Percentiles rank a stretch among this genome's conserved stretches.
Evolutionary conservation across 2,797 vertebrate species (phyloP).

Genomic region (Esox masquinongy): DNA sequence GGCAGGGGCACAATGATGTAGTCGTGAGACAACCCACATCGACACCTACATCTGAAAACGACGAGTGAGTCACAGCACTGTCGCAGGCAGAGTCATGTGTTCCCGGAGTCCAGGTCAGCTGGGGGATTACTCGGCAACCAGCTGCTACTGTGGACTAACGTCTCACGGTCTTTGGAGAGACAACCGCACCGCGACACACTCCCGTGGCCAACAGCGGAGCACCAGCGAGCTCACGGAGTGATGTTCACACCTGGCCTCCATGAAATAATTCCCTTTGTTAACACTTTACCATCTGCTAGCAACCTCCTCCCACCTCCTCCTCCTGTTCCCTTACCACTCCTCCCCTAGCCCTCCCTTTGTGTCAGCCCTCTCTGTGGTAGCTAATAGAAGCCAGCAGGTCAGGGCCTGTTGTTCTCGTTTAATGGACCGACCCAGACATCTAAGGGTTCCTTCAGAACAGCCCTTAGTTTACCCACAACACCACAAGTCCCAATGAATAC

Average conservation of each 20-base stretch:
- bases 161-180: not conserved
- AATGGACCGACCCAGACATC: not conserved
- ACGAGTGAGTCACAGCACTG: slow-evolving; percentile 44
- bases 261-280: not conserved
- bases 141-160: not conserved
- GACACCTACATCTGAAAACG: not conserved
- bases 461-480: not conserved
- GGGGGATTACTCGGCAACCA: slow-evolving; percentile 8
- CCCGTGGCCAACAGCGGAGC: too few species aligned
- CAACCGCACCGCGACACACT: too few species aligned
- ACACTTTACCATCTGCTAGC: not conserved
- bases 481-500: not conserved
- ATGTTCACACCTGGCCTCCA: not conserved
- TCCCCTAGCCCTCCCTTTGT: too few species aligned
- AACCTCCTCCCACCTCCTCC: too few species aligned
- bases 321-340: too few species aligned
- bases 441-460: not conserved
- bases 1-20: not conserved
- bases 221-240: too few species aligned
- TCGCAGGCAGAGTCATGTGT: slow-evolving; percentile 26
- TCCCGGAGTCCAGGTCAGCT: slow-evolving; percentile 18
- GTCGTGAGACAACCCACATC: slow-evolving; percentile 8
- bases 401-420: not conserved
- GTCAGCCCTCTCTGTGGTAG: not conserved
- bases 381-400: not conserved